Conservation (phyloP, 2,797 vertebrate species). For the Propithecus deckenii region DNA sequence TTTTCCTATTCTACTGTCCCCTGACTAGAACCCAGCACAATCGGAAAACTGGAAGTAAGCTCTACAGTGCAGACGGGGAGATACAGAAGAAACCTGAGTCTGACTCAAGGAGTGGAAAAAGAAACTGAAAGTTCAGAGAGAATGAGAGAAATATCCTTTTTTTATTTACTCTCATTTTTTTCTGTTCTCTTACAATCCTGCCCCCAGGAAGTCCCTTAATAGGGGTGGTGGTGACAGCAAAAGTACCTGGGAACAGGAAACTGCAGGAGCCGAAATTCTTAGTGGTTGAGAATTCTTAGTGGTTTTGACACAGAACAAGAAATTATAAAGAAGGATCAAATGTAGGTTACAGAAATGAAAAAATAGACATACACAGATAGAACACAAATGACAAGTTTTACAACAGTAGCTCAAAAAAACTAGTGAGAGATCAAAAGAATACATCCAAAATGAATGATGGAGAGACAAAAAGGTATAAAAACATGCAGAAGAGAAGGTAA, state of each 20-base stretch:
- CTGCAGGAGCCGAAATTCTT: not conserved
- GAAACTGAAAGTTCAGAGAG: not conserved
- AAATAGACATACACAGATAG: not conserved
- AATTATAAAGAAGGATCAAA: not conserved
- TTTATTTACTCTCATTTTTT: not conserved
- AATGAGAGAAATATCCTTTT: not conserved
- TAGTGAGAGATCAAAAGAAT: not conserved
- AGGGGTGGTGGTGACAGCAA: not conserved
- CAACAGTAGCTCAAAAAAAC: not conserved
- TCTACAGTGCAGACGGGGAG: not conserved
- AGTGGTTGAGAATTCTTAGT: not conserved
- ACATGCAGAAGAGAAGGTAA: not conserved
- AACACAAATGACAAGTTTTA: not conserved
- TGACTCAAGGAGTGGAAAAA: not conserved
- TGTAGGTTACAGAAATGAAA: not conserved
- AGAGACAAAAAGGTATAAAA: not conserved
- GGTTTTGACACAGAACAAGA: not conserved
- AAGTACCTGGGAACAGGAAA: not conserved
- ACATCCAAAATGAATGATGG: too few species aligned
- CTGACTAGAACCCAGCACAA: not conserved
- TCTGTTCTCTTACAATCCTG: not conserved
- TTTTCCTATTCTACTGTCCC: too few species aligned
- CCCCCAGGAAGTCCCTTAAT: not conserved
- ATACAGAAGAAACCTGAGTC: not conserved
- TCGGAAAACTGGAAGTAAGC: not conserved